Percentiles rank a stretch among this genome's conserved stretches.
Evolutionary conservation across 2,888 invertebrate genomes (phyloP).

Genomic region (Caenorhabditis uteleia): DNA sequence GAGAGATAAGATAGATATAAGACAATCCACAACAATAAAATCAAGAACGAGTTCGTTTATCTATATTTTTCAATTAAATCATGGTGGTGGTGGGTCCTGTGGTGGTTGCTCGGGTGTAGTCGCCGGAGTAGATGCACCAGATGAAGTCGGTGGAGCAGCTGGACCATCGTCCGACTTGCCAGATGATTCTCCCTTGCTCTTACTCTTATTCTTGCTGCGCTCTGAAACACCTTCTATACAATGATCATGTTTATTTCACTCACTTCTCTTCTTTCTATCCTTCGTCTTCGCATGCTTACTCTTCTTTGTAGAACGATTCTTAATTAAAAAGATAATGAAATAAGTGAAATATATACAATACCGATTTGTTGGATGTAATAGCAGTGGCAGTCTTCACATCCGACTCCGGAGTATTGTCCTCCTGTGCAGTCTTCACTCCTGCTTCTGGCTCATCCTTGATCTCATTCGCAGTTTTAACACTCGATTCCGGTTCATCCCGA

Average conservation of each 20-base stretch:
- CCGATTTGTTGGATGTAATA: neutral
- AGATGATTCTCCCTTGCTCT: too few species aligned
- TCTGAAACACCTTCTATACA: neutral
- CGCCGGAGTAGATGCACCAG: too few species aligned
- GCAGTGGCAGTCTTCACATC: neutral
- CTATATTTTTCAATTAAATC: too few species aligned
- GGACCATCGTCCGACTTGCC: too few species aligned
- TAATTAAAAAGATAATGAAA: neutral
- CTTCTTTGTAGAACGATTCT: neutral
- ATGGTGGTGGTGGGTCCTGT: too few species aligned
- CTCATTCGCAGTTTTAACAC: constrained; percentile 4
- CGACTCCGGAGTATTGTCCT: neutral
- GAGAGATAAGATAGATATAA: too few species aligned
- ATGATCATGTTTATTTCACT: neutral
- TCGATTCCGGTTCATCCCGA: constrained; percentile 7
- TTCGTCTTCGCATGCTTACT: constrained; percentile 68
- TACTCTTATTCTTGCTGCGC: too few species aligned
- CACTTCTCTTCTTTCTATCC: neutral
- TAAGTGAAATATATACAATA: too few species aligned
- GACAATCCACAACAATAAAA: too few species aligned
- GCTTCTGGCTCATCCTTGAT: constrained; percentile 1
- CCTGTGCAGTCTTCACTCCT: constrained; percentile 3
- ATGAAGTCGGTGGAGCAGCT: too few species aligned
- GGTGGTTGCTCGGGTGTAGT: too few species aligned
- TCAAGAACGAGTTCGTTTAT: too few species aligned